A percentile compares a stretch with the other conserved stretches of the same genome.
Conservation (phyloP, 2,888 invertebrate genomes). For the Archaeoteleia sp. region DNA sequence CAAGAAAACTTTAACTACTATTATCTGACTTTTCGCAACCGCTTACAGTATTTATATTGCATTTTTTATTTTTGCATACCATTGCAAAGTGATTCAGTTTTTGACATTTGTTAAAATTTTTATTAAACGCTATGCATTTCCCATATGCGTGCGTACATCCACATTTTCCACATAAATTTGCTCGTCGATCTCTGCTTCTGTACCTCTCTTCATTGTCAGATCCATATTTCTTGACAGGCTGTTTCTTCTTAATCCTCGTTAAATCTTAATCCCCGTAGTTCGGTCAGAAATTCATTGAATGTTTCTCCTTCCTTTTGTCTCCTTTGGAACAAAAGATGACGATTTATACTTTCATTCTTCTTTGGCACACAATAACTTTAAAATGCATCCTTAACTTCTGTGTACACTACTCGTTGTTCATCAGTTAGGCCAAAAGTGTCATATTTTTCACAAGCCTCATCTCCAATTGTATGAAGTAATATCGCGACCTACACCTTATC, state of each 20-base stretch:
- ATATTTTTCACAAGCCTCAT: conserved; percentile 54
- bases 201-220: too few relatives aligned
- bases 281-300: conserved; percentile 51
- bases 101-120: too few relatives aligned
- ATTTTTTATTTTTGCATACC: too few relatives aligned
- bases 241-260: conserved; percentile 44
- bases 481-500: conserved; percentile 52
- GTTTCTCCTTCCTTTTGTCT: conserved; percentile 36
- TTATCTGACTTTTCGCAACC: too few relatives aligned
- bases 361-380: conserved; percentile 28
- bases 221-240: background rate
- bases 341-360: conserved; percentile 30
- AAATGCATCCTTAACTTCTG: conserved; percentile 49
- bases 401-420: conserved; percentile 39
- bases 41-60: too few relatives aligned
- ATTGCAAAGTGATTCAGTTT: too few relatives aligned
- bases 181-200: too few relatives aligned
- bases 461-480: conserved; percentile 44
- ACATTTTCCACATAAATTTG: too few relatives aligned
- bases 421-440: conserved; percentile 52
- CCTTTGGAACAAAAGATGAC: conserved; percentile 51
- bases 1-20: too few relatives aligned
- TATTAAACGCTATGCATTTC: too few relatives aligned
- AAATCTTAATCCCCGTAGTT: conserved; percentile 35
- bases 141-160: too few relatives aligned